Conservation (phyloP, 1,140 invertebrate genomes). For the Drosophila novamexicana region DNA sequence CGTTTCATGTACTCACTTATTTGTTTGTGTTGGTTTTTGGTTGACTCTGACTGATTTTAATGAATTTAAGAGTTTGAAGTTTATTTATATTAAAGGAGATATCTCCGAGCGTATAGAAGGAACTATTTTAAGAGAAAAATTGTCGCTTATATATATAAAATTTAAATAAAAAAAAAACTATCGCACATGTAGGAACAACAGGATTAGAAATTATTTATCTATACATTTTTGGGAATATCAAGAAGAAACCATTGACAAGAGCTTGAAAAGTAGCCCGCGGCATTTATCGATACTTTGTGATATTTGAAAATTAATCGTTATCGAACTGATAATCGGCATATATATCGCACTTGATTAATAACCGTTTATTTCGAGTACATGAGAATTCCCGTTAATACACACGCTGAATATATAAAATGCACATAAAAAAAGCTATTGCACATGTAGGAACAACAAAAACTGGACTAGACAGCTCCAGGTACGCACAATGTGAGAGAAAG, state of each 20-base stretch:
- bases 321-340: neutral
- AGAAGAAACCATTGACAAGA: too few species aligned
- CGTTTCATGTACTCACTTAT: neutral
- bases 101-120: too few species aligned
- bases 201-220: too few species aligned
- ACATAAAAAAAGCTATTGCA: neutral
- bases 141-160: too few species aligned
- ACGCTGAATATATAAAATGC: constrained; percentile 9
- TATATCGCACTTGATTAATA: neutral
- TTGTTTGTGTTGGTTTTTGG: neutral
- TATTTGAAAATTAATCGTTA: neutral
- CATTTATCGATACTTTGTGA: neutral
- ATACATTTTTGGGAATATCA: too few species aligned
- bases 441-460: constrained; percentile 1
- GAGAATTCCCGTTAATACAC: constrained; percentile 13
- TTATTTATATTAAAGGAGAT: too few species aligned
- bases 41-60: neutral
- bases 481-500: neutral
- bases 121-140: too few species aligned
- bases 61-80: too few species aligned
- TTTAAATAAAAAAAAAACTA: too few species aligned
- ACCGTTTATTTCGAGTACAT: constrained; percentile 13
- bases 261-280: too few species aligned
- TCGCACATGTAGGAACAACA: too few species aligned
- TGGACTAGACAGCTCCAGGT: constrained; percentile 1